phyloP scores from a whole-genome alignment of 2,888 invertebrate species.

The Cerastoderma edule region DNA sequence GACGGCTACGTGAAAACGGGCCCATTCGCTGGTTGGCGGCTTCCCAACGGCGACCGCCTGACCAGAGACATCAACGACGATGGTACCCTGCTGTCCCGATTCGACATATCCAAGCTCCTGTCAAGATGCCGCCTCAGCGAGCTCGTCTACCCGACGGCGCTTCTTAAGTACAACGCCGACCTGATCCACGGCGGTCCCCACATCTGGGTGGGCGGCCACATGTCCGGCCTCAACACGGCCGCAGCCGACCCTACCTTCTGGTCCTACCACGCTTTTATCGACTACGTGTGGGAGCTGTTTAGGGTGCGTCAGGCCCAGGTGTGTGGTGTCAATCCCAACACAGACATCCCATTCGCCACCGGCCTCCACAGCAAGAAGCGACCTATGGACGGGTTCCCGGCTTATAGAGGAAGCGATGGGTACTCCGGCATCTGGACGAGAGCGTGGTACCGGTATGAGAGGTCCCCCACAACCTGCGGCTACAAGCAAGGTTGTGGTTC shows the following conservation, averaged over 20 bases:
- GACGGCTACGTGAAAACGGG: conserved; percentile 69
- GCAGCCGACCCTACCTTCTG: conserved; percentile 75
- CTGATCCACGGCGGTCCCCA: conserved; percentile 70
- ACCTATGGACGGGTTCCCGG: conserved; percentile 51
- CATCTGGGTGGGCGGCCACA: conserved; percentile 73
- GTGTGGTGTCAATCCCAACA: conserved; percentile 59
- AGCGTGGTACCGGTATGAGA: conserved; percentile 54
- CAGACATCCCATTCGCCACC: conserved; percentile 55
- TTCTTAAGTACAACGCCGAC: conserved; percentile 51
- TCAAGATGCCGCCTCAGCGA: conserved; percentile 52
- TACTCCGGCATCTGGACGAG: conserved; percentile 50
- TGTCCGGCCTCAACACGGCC: conserved; percentile 69
- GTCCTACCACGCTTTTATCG: conserved; percentile 73
- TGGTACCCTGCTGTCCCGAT: conserved; percentile 61
- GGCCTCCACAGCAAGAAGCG: conserved; percentile 43
- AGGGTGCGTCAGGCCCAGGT: conserved; percentile 54
- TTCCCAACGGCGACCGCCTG: conserved; percentile 59
- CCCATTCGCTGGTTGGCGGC: conserved; percentile 74
- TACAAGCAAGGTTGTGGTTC: conserved; percentile 55
- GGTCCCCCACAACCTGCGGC: conserved; percentile 51
- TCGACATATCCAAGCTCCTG: conserved; percentile 53
- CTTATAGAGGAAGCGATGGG: conserved; percentile 55
- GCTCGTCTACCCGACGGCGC: conserved; percentile 56
- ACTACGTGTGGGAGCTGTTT: conserved; percentile 74
- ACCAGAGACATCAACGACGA: conserved; percentile 66